phyloP scores from a whole-genome alignment of 2,113 vertebrate species.

The Cyprinodon variegatus region DNA sequence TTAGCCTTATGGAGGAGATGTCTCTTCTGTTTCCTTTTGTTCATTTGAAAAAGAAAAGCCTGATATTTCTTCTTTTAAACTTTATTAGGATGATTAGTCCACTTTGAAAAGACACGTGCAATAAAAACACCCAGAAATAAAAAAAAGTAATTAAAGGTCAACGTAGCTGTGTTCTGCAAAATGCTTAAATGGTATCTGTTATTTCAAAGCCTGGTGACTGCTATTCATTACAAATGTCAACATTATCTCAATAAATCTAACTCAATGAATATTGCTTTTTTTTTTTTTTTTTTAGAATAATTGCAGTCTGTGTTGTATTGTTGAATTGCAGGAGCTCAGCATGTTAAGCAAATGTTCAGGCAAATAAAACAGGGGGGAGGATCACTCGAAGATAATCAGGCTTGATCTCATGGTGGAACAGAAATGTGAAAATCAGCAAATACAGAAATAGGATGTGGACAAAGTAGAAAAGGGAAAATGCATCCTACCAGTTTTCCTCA shows the following conservation, averaged over 20 bases:
- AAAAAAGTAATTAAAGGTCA: conserved; percentile 55
- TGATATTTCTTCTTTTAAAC: conserved; percentile 66
- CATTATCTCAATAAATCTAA: conserved; percentile 86
- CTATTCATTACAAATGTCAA: conserved; percentile 80
- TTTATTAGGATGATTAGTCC: conserved; percentile 61
- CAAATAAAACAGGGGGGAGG: conserved; percentile 5
- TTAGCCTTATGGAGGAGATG: conserved; percentile 67
- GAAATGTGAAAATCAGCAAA: conserved; percentile 50
- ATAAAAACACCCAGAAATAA: conserved; percentile 35
- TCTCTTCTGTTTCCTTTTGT: conserved; percentile 51
- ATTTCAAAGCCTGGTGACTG: conserved; percentile 76
- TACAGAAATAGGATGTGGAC: conserved; percentile 39
- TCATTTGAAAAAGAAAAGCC: conserved; percentile 45
- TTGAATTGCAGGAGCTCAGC: not conserved
- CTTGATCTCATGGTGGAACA: conserved; percentile 37
- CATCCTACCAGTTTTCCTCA: conserved; percentile 8
- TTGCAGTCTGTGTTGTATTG: conserved; percentile 16
- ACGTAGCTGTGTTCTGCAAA: conserved; percentile 69
- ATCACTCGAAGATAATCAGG: conserved; percentile 33
- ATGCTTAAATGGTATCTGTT: conserved; percentile 77
- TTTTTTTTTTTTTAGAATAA: conserved; percentile 3
- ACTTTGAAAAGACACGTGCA: conserved; percentile 59
- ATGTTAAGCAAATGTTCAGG: conserved; percentile 34
- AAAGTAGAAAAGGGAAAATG: conserved; percentile 33
- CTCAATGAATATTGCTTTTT: conserved; percentile 64